phyloP scores from a whole-genome alignment of 2,888 invertebrate species.

The Cheilosia soror region DNA sequence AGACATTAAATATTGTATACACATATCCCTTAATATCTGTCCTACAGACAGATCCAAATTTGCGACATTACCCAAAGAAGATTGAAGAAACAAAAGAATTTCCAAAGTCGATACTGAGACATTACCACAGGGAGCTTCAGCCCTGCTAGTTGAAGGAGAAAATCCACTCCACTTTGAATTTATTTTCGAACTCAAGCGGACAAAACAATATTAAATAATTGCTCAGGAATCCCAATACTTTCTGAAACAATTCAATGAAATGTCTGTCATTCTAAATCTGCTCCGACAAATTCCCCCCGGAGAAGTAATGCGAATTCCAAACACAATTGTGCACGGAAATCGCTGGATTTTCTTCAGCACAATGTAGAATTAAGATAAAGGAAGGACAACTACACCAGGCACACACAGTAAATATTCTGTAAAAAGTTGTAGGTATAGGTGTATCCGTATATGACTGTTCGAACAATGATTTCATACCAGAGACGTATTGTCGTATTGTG shows the following conservation, averaged over 20 bases:
- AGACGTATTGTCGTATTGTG: slow-evolving; percentile 4
- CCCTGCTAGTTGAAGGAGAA: neutral
- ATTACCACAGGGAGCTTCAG: slow-evolving; percentile 2
- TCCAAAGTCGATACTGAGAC: neutral
- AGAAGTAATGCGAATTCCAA: slow-evolving; percentile 60
- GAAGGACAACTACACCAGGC: slow-evolving; percentile 29
- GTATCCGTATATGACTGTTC: slow-evolving; percentile 17
- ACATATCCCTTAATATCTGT: slow-evolving; percentile 26
- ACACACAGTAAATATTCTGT: slow-evolving; percentile 37
- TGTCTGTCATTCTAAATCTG: slow-evolving; percentile 67
- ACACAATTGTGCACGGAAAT: slow-evolving; percentile 55
- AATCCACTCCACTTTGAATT: slow-evolving; percentile 46
- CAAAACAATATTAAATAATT: slow-evolving; percentile 64
- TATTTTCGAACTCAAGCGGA: slow-evolving; percentile 49
- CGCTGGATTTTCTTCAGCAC: slow-evolving; percentile 35
- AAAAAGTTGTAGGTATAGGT: slow-evolving; percentile 21
- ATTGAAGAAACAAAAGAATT: slow-evolving; percentile 29
- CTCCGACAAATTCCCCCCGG: slow-evolving; percentile 63
- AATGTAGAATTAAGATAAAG: slow-evolving; percentile 50
- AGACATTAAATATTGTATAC: slow-evolving; percentile 53
- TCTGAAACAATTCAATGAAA: slow-evolving; percentile 66
- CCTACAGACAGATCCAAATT: slow-evolving; percentile 21
- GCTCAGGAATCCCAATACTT: slow-evolving; percentile 68
- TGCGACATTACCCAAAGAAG: slow-evolving; percentile 14
- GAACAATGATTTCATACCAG: slow-evolving; percentile 30